Percentiles rank a stretch among this genome's conserved stretches.
Evolutionary conservation across 2,888 invertebrate species (phyloP).

Genomic region (Thera obeliscata): DNA sequence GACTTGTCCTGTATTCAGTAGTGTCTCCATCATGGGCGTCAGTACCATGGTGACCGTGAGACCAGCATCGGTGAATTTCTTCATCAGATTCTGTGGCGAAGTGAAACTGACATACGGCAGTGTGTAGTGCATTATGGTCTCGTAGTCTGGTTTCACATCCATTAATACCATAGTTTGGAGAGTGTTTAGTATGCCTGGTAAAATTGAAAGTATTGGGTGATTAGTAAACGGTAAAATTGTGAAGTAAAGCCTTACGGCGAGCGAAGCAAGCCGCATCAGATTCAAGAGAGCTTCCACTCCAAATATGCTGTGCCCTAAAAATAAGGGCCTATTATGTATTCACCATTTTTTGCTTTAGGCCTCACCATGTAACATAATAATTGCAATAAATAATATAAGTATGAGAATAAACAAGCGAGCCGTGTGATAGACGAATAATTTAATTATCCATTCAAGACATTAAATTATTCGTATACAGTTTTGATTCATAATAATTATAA

Average conservation of each 20-base stretch:
- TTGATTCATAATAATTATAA: no score
- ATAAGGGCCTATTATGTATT: no score
- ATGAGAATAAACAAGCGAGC: no score
- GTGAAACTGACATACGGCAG: constrained; percentile 82
- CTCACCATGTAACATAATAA: no score
- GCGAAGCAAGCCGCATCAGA: neutral
- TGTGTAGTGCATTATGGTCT: constrained; percentile 82
- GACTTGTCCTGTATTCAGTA: constrained; percentile 73
- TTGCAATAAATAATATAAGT: no score
- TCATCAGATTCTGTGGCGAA: constrained; percentile 76
- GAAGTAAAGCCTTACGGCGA: neutral
- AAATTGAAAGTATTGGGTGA: neutral
- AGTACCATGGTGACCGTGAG: constrained; percentile 64
- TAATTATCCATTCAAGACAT: no score
- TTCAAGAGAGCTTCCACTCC: no score
- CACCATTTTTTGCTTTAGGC: no score
- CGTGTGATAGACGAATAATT: no score
- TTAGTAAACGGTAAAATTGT: no score
- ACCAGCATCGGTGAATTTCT: constrained; percentile 76
- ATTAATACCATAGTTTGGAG: constrained; percentile 81
- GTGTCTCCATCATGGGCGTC: constrained; percentile 76
- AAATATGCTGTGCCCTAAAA: no score
- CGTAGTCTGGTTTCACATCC: constrained; percentile 82
- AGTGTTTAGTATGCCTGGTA: constrained; percentile 80
- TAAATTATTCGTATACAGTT: no score